A percentile compares a stretch with the other conserved stretches of the same genome.
Evolutionary conservation across 2,797 vertebrate species (phyloP).

Genomic region (Lutjanus argentimaculatus): DNA sequence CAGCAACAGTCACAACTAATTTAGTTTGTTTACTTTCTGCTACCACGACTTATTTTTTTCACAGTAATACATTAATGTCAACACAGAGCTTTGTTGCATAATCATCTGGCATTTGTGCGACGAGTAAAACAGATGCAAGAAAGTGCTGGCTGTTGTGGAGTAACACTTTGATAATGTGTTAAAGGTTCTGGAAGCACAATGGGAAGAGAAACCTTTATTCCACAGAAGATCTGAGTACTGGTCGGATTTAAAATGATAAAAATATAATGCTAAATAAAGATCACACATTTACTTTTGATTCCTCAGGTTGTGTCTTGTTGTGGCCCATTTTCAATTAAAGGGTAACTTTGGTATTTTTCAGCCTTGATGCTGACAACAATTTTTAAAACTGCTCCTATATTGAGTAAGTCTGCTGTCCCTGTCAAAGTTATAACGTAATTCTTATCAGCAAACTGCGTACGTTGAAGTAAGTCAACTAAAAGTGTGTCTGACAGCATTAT

Average conservation of each 20-base stretch:
- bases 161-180: slow-evolving; percentile 13
- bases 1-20: slow-evolving; percentile 1
- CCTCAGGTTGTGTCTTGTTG: not conserved
- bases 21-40: slow-evolving; percentile 21
- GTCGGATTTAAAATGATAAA: not conserved
- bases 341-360: too few relatives aligned
- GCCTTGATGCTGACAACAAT: too few relatives aligned
- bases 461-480: too few relatives aligned
- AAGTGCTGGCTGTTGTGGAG: not conserved
- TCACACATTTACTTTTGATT: not conserved
- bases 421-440: too few relatives aligned
- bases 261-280: not conserved
- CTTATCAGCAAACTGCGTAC: too few relatives aligned
- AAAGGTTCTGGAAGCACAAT: slow-evolving; percentile 2
- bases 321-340: not conserved
- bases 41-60: not conserved
- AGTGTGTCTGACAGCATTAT: too few relatives aligned
- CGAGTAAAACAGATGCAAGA: slow-evolving; percentile 18
- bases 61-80: slow-evolving; percentile 10
- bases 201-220: not conserved
- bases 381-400: too few relatives aligned
- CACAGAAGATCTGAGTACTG: not conserved
- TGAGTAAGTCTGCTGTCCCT: too few relatives aligned
- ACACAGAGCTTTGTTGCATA: slow-evolving; percentile 6
- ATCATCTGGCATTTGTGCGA: slow-evolving; percentile 22